Conservation (phyloP, 2,888 invertebrate genomes). For the Diplazon laetatorius region DNA sequence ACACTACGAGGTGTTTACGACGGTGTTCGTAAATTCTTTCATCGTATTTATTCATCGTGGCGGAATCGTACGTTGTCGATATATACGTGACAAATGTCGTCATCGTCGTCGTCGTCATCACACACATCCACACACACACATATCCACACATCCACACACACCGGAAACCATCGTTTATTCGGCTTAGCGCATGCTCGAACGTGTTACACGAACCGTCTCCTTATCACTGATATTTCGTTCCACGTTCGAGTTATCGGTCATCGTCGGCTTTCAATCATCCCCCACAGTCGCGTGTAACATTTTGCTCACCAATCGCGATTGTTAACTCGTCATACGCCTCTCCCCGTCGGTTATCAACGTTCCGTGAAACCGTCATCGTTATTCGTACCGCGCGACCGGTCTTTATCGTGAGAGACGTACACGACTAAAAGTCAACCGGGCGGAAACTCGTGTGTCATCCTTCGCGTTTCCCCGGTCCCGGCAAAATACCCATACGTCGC, state of each 20-base stretch:
- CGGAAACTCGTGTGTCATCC: constrained; percentile 57
- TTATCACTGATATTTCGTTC: constrained; percentile 32
- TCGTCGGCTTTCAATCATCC: constrained; percentile 64
- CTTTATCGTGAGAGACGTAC: neutral
- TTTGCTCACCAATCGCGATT: constrained; percentile 33
- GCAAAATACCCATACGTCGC: constrained; percentile 23
- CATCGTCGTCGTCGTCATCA: too few relatives aligned
- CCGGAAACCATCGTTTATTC: constrained; percentile 61
- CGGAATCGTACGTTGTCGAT: constrained; percentile 14
- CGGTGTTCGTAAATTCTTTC: too few relatives aligned
- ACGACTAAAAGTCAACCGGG: constrained; percentile 20
- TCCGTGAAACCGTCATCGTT: constrained; percentile 52
- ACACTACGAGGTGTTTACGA: too few relatives aligned
- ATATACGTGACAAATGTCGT: neutral
- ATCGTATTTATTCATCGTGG: neutral
- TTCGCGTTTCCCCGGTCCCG: constrained; percentile 27
- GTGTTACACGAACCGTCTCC: neutral
- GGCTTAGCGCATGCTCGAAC: constrained; percentile 21
- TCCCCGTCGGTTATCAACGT: constrained; percentile 55
- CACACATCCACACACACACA: too few relatives aligned
- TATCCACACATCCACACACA: too few relatives aligned
- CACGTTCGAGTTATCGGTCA: constrained; percentile 59
- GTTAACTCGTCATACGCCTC: constrained; percentile 58
- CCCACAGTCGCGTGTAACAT: constrained; percentile 51
- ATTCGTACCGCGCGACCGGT: constrained; percentile 23